phyloP scores from a whole-genome alignment of 2,797 vertebrate genomes.

The Muscicapa striata region DNA sequence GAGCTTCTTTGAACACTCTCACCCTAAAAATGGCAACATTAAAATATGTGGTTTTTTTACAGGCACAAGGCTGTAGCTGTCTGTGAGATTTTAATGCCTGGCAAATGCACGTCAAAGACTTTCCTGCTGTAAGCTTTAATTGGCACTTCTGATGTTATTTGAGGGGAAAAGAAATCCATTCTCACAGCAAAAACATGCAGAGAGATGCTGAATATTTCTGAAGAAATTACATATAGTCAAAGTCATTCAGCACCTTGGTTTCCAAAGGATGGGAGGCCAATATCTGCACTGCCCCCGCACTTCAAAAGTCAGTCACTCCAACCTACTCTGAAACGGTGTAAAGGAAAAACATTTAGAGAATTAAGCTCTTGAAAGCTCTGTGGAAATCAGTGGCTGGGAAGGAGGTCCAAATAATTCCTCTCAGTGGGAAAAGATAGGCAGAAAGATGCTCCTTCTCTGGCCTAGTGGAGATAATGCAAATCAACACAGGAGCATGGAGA shows the following conservation, averaged over 20 bases:
- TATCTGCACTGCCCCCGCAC: fast-evolving
- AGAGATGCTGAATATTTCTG: background rate
- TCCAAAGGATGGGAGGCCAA: background rate
- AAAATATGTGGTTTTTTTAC: background rate
- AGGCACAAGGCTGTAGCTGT: background rate
- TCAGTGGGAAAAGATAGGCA: background rate
- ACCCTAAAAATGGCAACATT: background rate
- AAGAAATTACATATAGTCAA: background rate
- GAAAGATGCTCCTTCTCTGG: background rate
- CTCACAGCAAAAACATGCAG: background rate
- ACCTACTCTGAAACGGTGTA: background rate
- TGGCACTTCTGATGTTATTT: background rate
- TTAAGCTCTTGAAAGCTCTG: background rate
- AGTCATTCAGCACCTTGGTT: background rate
- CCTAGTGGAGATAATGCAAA: background rate
- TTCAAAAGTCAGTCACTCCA: background rate
- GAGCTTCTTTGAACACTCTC: background rate
- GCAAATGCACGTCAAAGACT: background rate
- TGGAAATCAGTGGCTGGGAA: background rate
- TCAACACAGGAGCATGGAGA: background rate
- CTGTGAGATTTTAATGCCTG: background rate
- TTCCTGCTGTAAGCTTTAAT: background rate
- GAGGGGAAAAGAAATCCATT: background rate
- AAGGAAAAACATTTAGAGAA: background rate
- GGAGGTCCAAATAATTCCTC: background rate